Evolutionary conservation across 2,888 invertebrate genomes (phyloP).

Genomic region (Congeria kusceri): DNA sequence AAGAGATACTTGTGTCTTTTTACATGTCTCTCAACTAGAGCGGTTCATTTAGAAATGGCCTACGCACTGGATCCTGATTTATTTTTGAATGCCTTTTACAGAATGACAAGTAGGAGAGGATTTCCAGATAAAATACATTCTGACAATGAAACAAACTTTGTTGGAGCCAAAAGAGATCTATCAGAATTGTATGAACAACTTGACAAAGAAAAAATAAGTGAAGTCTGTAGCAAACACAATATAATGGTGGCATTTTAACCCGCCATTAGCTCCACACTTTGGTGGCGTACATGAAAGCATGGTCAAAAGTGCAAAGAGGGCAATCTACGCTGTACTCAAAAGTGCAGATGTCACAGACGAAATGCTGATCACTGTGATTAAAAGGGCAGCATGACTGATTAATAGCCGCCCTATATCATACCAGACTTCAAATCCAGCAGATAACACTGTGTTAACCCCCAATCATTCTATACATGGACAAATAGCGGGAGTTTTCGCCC

Average conservation of each 20-base stretch:
- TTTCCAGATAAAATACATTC: constrained; percentile 38
- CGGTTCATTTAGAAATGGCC: constrained; percentile 57
- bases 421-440: too few species aligned
- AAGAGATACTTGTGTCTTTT: constrained; percentile 63
- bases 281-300: constrained; percentile 56
- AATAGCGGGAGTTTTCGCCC: too few species aligned
- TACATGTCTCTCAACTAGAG: constrained; percentile 57
- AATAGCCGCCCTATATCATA: too few species aligned
- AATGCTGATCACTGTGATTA: too few species aligned
- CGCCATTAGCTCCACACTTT: constrained; percentile 59
- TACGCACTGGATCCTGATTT: constrained; percentile 47
- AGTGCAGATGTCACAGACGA: too few species aligned
- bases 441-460: too few species aligned
- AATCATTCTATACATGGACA: too few species aligned
- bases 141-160: constrained; percentile 61
- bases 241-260: constrained; percentile 62
- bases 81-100: constrained; percentile 56
- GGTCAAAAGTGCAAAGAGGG: neutral
- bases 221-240: constrained; percentile 42
- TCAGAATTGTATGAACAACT: constrained; percentile 1
- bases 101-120: constrained; percentile 47
- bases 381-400: too few species aligned
- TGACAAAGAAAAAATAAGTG: constrained; percentile 14
- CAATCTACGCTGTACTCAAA: neutral
- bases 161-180: constrained; percentile 35